phyloP scores from a whole-genome alignment of 2,113 vertebrate genomes.

The Elanoides forficatus region DNA sequence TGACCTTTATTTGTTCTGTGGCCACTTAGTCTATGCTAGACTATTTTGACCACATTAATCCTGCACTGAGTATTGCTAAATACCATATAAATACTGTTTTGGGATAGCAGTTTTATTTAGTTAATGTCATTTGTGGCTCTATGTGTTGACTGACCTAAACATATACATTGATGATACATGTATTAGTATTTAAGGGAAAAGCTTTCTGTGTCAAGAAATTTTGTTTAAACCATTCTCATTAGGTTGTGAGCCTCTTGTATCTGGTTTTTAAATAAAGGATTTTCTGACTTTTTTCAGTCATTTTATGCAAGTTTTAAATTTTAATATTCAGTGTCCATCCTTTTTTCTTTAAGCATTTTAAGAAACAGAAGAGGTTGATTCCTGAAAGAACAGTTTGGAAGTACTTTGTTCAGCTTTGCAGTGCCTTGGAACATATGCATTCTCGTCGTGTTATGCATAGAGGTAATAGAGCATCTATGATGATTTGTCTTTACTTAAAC shows the following conservation, averaged over 20 bases:
- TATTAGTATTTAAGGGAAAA: not conserved
- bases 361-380: constrained; percentile 96
- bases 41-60: not conserved
- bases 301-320: not conserved
- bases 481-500: not conserved
- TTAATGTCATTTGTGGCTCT: not conserved
- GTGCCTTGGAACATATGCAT: constrained; percentile 97
- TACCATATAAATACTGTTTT: not conserved
- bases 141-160: not conserved
- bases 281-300: not conserved
- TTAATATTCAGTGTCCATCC: not conserved
- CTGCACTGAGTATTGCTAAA: not conserved
- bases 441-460: constrained; percentile 97
- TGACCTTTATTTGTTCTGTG: not conserved
- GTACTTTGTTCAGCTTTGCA: constrained; percentile 98
- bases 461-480: constrained; percentile 74
- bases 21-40: not conserved
- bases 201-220: not conserved
- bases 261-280: not conserved
- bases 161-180: not conserved
- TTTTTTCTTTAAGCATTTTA: constrained; percentile 87
- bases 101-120: not conserved
- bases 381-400: constrained; percentile 98
- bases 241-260: not conserved
- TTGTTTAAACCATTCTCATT: not conserved